Base-by-base conservation (phyloP, 2,888 invertebrate genomes). In the Eurois occulta region DNA sequence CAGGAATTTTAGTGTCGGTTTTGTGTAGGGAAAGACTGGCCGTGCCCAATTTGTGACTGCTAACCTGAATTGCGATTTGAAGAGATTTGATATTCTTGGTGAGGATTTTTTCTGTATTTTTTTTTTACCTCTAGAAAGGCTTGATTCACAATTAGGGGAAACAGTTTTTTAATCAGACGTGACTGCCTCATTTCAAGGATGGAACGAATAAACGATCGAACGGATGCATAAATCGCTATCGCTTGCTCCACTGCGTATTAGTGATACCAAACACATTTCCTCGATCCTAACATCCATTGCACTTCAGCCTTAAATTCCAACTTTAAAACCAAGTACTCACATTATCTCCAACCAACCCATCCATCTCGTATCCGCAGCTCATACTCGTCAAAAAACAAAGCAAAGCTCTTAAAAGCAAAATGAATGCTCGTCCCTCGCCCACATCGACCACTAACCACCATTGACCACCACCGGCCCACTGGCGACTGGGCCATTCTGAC, bases 391-490 rank as follows among this genome's bases (percentile, higher is more conserved):
- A 64, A 74, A 78, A 87, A 82, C 75, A 78, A 87, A 83, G 76
- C 66, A 83, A 86, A 80, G 80, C 83, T 76, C 76, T 88, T 83
- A 77, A 87, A 86, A 86, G 84, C 78, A 75, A 86, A 83, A 86
- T 75, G 80, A 77, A 77, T 75, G 65, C 70, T 72, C 62, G 46
- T 83, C 65, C 66, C 68, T 66, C 71, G 66, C 74, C 88, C 86
- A 83, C 88, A 86, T 60, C 79, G 84, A 77, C 86, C 88, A 74
- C 80, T 78, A 21, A 1, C 73, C 38, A 38, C 73, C 73, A 73
- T 11, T 58, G 85, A 48, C 46, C 82, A 81, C 71, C 76, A 85
- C 72, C 68, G 81, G 46, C 62, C 77, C 77, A 80, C 67, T 82
- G 62, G 8, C 67, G 43, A 38, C 21, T 46, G 67, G 52, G 35